phyloP scores from a whole-genome alignment of 37 sponge, comb jelly and placozoan genomes.

The Ephydatia muelleri region DNA sequence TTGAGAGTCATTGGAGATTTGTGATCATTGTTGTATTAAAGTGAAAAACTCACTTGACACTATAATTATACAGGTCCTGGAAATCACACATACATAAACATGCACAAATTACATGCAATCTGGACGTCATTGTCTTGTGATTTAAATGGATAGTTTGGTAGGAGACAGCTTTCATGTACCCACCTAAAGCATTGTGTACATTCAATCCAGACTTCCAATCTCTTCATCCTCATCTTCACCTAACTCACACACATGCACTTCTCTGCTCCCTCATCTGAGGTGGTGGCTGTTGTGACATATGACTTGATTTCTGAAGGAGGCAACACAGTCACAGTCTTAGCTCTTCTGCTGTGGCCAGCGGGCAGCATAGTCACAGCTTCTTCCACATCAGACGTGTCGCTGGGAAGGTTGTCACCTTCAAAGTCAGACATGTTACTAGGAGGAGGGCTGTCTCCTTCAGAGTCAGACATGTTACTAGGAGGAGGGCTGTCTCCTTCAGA shows the following conservation, averaged over 20 bases:
- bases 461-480: too few species aligned
- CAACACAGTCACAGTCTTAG: neutral
- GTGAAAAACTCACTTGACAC: neutral
- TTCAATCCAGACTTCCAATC: constrained; percentile 1
- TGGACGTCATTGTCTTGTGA: neutral
- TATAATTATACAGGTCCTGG: neutral
- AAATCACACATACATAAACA: neutral
- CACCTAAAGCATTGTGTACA: neutral
- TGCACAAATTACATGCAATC: neutral
- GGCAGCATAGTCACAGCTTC: neutral
- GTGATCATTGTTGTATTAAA: too few species aligned
- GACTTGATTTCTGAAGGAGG: neutral
- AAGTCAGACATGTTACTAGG: neutral
- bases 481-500: neutral
- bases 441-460: neutral
- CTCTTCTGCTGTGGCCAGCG: neutral
- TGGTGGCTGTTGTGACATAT: constrained; percentile 1
- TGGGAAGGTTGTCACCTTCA: neutral
- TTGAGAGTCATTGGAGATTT: too few species aligned
- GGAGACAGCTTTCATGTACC: neutral
- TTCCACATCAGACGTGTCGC: neutral
- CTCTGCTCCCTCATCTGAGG: constrained; percentile 1
- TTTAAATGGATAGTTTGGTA: neutral
- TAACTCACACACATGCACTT: neutral
- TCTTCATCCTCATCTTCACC: neutral